These are phyloP conservation scores for Bombyx mandarina DNA, from an alignment of 1,140 invertebrate species.

Conservation along the genomic window DNA sequence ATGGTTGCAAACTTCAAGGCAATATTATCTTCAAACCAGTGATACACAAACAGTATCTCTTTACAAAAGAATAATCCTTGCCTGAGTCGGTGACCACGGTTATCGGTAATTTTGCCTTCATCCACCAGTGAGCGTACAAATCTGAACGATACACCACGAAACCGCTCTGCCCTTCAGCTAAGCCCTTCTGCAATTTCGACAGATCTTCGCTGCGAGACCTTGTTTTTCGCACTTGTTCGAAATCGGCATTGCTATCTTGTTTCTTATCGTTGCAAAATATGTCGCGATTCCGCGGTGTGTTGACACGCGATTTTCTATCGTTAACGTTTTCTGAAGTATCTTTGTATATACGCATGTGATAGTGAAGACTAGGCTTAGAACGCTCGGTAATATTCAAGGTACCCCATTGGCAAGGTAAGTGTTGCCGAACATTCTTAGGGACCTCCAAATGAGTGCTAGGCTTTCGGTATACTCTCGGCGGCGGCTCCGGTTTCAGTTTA, in stretches of 20 bases:
- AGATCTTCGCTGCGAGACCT: constrained; percentile 65
- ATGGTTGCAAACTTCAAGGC: constrained; percentile 62
- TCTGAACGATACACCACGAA: constrained; percentile 81
- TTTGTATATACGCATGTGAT: constrained; percentile 66
- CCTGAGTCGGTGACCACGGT: constrained; percentile 75
- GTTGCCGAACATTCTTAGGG: constrained; percentile 62
- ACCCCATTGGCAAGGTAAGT: constrained; percentile 57
- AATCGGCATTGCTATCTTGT: constrained; percentile 19
- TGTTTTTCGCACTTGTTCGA: constrained; percentile 30
- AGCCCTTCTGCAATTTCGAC: constrained; percentile 53
- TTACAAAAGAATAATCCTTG: constrained; percentile 74
- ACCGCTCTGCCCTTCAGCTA: constrained; percentile 40
- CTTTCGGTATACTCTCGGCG: constrained; percentile 57
- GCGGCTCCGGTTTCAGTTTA: constrained; percentile 51
- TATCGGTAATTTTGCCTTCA: constrained; percentile 85
- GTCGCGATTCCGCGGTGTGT: constrained; percentile 42
- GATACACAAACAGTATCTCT: constrained; percentile 66
- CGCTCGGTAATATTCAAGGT: constrained; percentile 65
- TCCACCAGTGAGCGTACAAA: constrained; percentile 92
- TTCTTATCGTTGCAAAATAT: constrained; percentile 32
- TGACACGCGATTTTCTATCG: constrained; percentile 34
- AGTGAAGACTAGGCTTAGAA: constrained; percentile 63
- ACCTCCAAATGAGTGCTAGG: constrained; percentile 60
- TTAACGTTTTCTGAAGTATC: constrained; percentile 34
- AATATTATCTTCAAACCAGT: constrained; percentile 64